These are phyloP conservation scores for Polypterus senegalus DNA, from an alignment of 2,113 vertebrate genomes.

Conservation along the genomic window DNA sequence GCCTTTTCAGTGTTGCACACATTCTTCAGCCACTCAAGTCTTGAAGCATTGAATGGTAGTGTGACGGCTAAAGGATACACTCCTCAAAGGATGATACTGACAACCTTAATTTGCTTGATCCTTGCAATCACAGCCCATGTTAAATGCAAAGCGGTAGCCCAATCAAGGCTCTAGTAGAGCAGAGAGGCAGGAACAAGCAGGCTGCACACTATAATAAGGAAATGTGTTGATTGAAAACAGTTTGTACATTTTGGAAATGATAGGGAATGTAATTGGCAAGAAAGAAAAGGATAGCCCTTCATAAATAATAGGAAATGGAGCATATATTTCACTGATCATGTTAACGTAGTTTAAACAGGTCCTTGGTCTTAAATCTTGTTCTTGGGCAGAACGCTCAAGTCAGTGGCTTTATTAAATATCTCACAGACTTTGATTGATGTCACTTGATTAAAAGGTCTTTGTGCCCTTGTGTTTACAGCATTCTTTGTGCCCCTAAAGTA, in stretches of 20 bases:
- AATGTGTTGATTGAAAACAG: constrained; percentile 99
- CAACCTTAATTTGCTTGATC: constrained; percentile 96
- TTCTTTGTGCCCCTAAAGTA: too few species aligned
- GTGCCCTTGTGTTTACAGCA: too few species aligned
- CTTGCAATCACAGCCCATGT: constrained; percentile 93
- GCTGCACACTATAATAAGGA: constrained; percentile 81
- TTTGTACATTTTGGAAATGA: constrained; percentile 99
- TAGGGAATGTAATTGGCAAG: constrained; percentile 97
- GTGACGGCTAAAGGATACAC: constrained; percentile 69
- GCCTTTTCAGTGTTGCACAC: background rate
- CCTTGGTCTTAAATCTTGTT: constrained; percentile 15
- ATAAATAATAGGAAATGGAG: constrained; percentile 97
- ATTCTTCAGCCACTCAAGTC: background rate
- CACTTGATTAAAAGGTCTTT: constrained; percentile 66
- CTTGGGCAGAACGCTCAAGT: constrained; percentile 15
- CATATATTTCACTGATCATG: constrained; percentile 83
- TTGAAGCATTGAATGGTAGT: constrained; percentile 22
- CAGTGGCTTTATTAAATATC: constrained; percentile 36
- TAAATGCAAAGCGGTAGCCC: constrained; percentile 87
- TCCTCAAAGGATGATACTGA: constrained; percentile 77
- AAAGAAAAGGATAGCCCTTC: constrained; percentile 96
- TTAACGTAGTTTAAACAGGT: constrained; percentile 53
- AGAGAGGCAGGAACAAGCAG: constrained; percentile 67
- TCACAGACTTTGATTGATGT: constrained; percentile 61
- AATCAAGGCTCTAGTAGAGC: constrained; percentile 72